These are phyloP conservation scores for Phalacrocorax pelagicus DNA, from an alignment of 2,113 vertebrate species.

Conservation along the genomic window DNA sequence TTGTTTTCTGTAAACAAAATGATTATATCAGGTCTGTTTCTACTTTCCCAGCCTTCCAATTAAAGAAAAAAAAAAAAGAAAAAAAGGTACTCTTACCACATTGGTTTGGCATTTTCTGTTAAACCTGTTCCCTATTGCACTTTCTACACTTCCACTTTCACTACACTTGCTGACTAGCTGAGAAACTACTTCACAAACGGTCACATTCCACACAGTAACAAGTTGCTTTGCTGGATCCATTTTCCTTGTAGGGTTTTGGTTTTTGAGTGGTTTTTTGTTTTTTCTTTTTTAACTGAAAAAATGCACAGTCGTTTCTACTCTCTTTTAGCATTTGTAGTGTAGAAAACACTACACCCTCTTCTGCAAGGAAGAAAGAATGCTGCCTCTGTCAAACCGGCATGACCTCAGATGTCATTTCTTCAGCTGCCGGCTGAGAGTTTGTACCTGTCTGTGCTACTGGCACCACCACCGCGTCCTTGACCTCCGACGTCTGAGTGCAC, in stretches of 20 bases:
- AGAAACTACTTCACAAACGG: conserved; percentile 19
- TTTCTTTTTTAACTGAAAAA: neutral
- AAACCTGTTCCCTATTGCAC: conserved; percentile 34
- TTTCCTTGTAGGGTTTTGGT: neutral
- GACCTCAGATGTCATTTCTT: conserved; percentile 70
- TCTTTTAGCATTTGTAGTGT: conserved; percentile 28
- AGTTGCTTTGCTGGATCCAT: conserved; percentile 23
- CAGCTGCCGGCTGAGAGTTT: conserved; percentile 72
- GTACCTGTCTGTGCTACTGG: conserved; percentile 73
- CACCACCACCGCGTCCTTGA: conserved; percentile 76
- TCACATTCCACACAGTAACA: conserved; percentile 56
- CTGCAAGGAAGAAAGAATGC: neutral
- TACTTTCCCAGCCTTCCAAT: neutral
- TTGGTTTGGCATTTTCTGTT: conserved; percentile 53
- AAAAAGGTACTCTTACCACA: neutral
- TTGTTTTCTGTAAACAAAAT: conserved; percentile 56
- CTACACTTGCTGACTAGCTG: conserved; percentile 54
- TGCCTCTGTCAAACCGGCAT: conserved; percentile 81
- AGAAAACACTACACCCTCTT: neutral
- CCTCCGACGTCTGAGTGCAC: conserved; percentile 61
- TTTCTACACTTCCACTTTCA: conserved; percentile 44
- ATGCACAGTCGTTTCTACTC: conserved; percentile 33
- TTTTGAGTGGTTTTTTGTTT: neutral
- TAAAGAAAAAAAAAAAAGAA: neutral
- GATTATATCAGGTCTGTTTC: neutral